Evolutionary conservation across 2,113 vertebrate genomes (phyloP).

Genomic region (Microcebus ravelobensis): DNA sequence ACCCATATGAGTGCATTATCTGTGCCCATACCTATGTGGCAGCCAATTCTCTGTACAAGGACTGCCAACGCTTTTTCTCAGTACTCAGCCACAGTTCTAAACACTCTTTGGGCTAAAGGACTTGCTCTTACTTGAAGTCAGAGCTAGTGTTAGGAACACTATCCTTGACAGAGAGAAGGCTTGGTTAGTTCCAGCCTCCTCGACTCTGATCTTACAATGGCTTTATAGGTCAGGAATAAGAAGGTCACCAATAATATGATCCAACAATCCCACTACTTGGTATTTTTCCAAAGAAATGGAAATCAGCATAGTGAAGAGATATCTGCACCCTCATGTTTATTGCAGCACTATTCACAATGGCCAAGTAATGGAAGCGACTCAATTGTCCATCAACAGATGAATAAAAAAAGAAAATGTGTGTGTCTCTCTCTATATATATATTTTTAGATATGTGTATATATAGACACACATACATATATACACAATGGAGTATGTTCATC

Average conservation of each 20-base stretch:
- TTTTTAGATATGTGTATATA: too few species aligned
- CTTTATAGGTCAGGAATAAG: neutral
- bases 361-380: neutral
- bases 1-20: neutral
- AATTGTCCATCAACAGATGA: neutral
- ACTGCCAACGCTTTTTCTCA: neutral
- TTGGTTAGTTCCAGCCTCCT: neutral
- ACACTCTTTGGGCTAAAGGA: neutral
- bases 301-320: neutral
- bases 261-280: neutral
- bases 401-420: neutral
- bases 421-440: too few species aligned
- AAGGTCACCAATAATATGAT: neutral
- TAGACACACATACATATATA: neutral
- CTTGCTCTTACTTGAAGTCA: neutral
- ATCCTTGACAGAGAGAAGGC: neutral
- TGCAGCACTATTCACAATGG: neutral
- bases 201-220: neutral
- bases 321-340: neutral
- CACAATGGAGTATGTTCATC: neutral
- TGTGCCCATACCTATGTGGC: neutral
- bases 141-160: neutral
- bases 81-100: neutral
- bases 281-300: neutral
- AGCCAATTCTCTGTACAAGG: neutral